These are phyloP conservation scores for Rhabdornis inornatus DNA, from an alignment of 2,113 vertebrate genomes.

Conservation along the genomic window DNA sequence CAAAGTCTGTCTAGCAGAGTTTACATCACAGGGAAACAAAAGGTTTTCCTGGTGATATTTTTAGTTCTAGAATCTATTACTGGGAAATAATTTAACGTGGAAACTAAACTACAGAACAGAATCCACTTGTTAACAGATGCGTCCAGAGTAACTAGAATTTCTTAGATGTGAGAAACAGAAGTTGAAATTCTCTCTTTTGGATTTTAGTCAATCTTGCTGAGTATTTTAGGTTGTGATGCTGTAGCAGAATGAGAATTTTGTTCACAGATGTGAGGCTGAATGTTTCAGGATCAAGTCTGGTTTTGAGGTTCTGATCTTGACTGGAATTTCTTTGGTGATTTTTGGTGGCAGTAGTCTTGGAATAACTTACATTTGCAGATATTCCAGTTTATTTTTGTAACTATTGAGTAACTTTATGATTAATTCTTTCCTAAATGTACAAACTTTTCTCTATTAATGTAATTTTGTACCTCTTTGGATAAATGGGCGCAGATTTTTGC, in stretches of 20 bases:
- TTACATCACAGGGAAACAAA: background rate
- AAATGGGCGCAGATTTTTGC: background rate
- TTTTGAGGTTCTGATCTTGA: background rate
- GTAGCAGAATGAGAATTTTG: background rate
- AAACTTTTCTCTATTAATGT: background rate
- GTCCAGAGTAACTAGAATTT: background rate
- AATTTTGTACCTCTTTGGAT: background rate
- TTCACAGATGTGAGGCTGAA: background rate
- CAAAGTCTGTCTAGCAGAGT: background rate
- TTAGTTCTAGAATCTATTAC: background rate
- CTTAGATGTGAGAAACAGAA: background rate
- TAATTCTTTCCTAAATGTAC: background rate
- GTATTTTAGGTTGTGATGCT: background rate
- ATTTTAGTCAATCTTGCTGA: background rate
- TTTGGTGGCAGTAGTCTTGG: background rate
- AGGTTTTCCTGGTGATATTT: background rate
- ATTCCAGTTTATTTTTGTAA: background rate
- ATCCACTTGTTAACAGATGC: rapidly evolving
- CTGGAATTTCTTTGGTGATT: background rate
- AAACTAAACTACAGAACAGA: background rate
- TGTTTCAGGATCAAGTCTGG: background rate
- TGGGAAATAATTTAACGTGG: background rate
- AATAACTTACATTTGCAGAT: background rate
- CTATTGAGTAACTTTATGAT: background rate
- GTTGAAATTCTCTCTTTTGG: background rate